phyloP scores from a whole-genome alignment of 1,140 invertebrate species.

The Pseudomyrmex dendroicus region DNA sequence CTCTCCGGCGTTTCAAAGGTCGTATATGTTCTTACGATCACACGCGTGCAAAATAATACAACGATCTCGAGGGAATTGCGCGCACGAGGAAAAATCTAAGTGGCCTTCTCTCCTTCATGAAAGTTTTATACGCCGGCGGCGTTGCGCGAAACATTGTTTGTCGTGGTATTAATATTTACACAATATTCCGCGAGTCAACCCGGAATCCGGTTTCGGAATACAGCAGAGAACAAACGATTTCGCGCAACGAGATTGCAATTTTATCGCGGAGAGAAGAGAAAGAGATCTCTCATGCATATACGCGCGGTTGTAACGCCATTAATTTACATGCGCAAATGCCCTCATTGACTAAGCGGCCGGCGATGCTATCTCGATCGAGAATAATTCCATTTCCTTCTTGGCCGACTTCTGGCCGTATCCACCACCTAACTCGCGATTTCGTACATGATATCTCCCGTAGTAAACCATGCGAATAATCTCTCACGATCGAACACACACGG shows the following conservation, averaged over 20 bases:
- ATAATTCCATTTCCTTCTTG: constrained; percentile 53
- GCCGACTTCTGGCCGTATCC: constrained; percentile 19
- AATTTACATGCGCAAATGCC: constrained; percentile 16
- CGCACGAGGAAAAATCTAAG: constrained; percentile 8
- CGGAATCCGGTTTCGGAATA: no score
- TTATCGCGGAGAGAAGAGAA: no score
- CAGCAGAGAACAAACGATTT: no score
- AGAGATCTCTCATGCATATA: no score
- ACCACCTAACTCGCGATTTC: constrained; percentile 54
- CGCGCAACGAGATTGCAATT: no score
- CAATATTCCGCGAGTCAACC: no score
- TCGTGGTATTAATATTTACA: no score
- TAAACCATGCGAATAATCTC: constrained; percentile 38
- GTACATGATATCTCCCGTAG: constrained; percentile 54
- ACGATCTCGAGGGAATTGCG: not conserved
- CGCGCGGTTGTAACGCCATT: not conserved
- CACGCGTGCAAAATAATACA: not conserved
- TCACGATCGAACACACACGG: constrained; percentile 16
- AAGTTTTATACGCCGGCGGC: not conserved
- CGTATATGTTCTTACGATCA: not conserved
- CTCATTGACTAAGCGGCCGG: constrained; percentile 5
- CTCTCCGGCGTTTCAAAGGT: constrained; percentile 1
- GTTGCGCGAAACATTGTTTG: no score
- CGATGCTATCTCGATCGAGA: constrained; percentile 28
- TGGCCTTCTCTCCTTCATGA: not conserved